Evolutionary conservation across 64 coral and sea anemone genomes (phyloP).

Genomic region (Dendrophyllia cribrosa): DNA sequence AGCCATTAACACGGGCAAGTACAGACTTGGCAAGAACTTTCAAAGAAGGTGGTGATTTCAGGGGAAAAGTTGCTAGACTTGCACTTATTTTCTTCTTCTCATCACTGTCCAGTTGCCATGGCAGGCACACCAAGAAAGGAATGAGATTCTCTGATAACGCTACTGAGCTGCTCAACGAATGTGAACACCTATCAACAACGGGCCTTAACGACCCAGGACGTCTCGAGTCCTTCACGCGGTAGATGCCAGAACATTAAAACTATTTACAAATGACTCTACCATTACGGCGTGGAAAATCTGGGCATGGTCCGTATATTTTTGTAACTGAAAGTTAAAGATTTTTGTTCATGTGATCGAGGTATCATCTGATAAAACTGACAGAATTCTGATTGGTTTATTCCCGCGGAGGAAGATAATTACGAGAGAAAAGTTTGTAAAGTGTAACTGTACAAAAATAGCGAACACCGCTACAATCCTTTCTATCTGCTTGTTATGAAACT

Average conservation of each 20-base stretch:
- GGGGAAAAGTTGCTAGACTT: not conserved
- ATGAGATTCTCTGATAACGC: conserved; percentile 38
- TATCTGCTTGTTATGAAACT: not conserved
- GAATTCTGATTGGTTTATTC: not conserved
- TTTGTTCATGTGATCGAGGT: not conserved
- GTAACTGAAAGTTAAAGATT: not conserved
- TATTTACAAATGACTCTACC: not conserved
- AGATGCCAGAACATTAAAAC: too few species aligned
- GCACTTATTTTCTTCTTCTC: not conserved
- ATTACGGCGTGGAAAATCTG: not conserved
- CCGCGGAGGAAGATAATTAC: not conserved
- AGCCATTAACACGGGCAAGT: conserved; percentile 43
- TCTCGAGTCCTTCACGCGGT: not conserved
- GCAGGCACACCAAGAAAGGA: conserved; percentile 33
- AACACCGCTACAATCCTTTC: not conserved
- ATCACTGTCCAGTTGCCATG: too few species aligned
- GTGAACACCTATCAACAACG: not conserved
- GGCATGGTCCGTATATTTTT: not conserved
- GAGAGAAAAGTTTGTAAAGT: not conserved
- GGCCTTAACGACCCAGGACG: not conserved
- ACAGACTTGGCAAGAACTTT: conserved; percentile 38
- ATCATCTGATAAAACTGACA: too few species aligned
- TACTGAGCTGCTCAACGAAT: not conserved
- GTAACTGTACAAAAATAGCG: not conserved
- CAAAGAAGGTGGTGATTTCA: conserved; percentile 36